Evolutionary conservation across 2,797 vertebrate genomes (phyloP), one percentile per base, ranked within the genome.

Genomic region (Artibeus jamaicensis): DNA sequence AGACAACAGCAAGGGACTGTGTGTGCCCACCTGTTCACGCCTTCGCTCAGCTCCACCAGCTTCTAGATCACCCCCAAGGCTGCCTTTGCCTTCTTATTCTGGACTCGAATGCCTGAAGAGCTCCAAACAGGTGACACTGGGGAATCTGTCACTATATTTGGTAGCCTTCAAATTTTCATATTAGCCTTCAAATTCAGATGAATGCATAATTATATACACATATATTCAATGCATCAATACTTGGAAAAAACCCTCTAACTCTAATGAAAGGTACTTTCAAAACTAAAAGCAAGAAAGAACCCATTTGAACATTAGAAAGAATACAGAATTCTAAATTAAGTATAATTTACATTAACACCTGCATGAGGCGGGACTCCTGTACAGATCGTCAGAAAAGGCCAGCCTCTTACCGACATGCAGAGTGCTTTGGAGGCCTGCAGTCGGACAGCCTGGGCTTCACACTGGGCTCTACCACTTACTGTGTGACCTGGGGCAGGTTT

Each of bases 181-280:
- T 67, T 67, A 86, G 57, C 2, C 1, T 79, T 97, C 86, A 89
- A 94, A 86, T 57, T 81, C 32, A 67, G 42, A 85, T 68, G 57
- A 87, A 65, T 48, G 32, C 48, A 67, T 46, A 77, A 84, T 78
- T 74, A 90, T 79, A 79, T 44, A 79, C 2, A 92, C 11, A 50
- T 67, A 76, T 55, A 87, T 46, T 87, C 92, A 87, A 73, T 26
- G 24, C 57, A 82, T 19, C 37, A 91, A 91, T 59, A 93, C 74
- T 86, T 92, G 68, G 78, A 70, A 92, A 67, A 86, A 76, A 9
- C 39, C 46, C 29, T 86, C 73, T 93, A 62, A 85, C 42, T 73
- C 83, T 70, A 94, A 83, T 74, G 44, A 94, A 96, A 92, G 29
- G 22, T 68, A 92, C 46, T 96, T 91, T 96, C 77, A 94, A 96